A percentile compares a stretch with the other conserved stretches of the same genome.
Evolutionary conservation across 2,797 vertebrate species (phyloP).

Genomic region (Oceanodroma leucorhoa): DNA sequence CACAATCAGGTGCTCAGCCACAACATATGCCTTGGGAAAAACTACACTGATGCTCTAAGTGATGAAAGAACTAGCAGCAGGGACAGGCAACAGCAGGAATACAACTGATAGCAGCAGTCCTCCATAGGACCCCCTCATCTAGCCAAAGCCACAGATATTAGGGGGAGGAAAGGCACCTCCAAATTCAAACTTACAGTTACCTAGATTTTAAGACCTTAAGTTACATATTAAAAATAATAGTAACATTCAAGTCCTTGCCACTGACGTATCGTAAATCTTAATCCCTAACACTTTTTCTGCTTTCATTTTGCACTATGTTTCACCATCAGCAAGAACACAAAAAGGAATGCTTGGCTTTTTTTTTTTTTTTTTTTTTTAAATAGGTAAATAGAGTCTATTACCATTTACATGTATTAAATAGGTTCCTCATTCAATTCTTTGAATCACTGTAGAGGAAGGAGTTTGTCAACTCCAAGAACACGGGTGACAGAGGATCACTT

Average conservation of each 20-base stretch:
- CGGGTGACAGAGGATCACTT: not conserved
- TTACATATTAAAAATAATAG: not conserved
- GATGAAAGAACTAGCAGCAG: not conserved
- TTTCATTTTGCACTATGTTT: not conserved
- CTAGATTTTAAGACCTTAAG: not conserved
- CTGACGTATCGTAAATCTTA: not conserved
- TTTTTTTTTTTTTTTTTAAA: not conserved
- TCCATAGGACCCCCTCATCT: not conserved
- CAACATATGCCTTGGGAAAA: not conserved
- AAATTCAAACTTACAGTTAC: not conserved
- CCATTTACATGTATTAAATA: not conserved
- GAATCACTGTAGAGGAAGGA: not conserved
- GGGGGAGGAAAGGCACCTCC: not conserved
- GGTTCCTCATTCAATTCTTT: not conserved
- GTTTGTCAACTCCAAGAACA: not conserved
- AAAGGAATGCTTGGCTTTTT: not conserved
- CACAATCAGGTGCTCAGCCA: not conserved
- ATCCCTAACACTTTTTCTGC: not conserved
- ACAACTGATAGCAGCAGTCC: not conserved
- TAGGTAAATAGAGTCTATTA: not conserved
- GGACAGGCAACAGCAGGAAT: not conserved
- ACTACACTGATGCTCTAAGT: not conserved
- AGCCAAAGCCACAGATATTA: not conserved
- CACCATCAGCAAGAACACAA: not conserved
- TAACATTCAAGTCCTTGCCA: not conserved